Base-by-base conservation (phyloP, 1,140 invertebrate genomes). In the Formica selysi region DNA sequence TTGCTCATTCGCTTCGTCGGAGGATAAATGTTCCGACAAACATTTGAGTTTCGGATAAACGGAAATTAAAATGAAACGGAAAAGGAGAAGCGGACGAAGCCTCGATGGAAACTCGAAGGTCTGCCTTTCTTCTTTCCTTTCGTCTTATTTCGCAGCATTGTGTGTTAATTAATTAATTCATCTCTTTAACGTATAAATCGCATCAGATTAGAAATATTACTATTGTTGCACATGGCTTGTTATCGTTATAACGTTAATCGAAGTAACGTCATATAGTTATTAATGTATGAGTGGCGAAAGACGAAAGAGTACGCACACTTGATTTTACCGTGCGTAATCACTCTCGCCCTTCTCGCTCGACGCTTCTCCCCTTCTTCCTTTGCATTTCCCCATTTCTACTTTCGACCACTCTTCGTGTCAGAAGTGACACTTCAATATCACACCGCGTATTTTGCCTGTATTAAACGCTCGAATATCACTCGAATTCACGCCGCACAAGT, bases 1-100 rank as follows among this genome's bases (percentile, higher is more conserved):
- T 83, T 61, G 79, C 36, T 73, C 51, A 44, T 19, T 51, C 79
- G 51, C 67, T 71, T 73, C 67, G 78, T 29, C 67, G 68, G 44
- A 48, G 79, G 68, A 83, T 74, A 74, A 83, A 83, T 74, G 79
- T 83, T 29, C 38, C 79, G 51, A 67, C 79, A 74, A 83, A 83
- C 48, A 81, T 81, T 81, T 81, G 65, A 80, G 79, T 83, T 83
- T 74, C 68, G 11, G 26, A 38, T 81, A 61, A 74, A 74, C 54
- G 73, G 19, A 83, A 83, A 74, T 83, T 83, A 74, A 83, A 83
- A 36, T 44, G 54, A 74, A 74, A 48, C 38, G 51, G 41, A 62
- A 62, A 61, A 26, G 38, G 2, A 29, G 7, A 22, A n/a, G 16
- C 2, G 48, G 16, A 68, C 48, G 11, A 32, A 32, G 16, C 5